Base-by-base conservation (phyloP, 1,140 invertebrate species). In the Lucilia sericata region DNA sequence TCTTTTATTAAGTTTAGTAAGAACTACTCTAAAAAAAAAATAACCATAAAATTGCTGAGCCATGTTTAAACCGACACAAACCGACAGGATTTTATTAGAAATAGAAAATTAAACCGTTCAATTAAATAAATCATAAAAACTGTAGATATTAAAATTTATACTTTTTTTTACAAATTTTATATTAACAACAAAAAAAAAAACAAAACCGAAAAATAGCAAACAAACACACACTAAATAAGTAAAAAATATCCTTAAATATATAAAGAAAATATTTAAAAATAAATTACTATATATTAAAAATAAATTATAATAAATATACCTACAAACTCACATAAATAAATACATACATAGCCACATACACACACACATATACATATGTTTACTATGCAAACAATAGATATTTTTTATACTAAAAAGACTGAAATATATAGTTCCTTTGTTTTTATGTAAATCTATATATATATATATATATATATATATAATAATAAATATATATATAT, bases 361-460 rank as follows among this genome's bases (percentile, higher is more conserved):
- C 85, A 82, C 85, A 84, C 82, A 47, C 81, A 86, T 34, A 84
- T 60, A 51, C 49, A 85, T 80, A 80, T 80, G 76, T 80, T 80
- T 80, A 80, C 76, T 80, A 78, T 82, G 80, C 81, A 85, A 85
- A 85, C 74, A 78, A 85, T 83, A 83, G 76, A 88, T 34, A 84
- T 74, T 82, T 82, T 85, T 88, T 87, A 90, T 90, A 91, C 88
- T 88, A 86, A 91, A 90, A 91, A 91, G 89, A 91, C 89, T 91
- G 89, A 91, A 91, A 91, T 87, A 91, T 91, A 91, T 91, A 91
- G 89, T 91, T 91, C 89, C 89, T 91, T 91, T 91, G 89, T 91
- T 91, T 91, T 91, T 91, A 91, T 90, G 89, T 89, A 90, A 83
- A 88, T 88, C 87, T 51, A 75, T 78, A 83, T 51, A 51, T 25